A percentile compares a stretch with the other conserved stretches of the same genome.
Evolutionary conservation across 64 coral and sea anemone species (phyloP).

Genomic region (Montipora capricornis): DNA sequence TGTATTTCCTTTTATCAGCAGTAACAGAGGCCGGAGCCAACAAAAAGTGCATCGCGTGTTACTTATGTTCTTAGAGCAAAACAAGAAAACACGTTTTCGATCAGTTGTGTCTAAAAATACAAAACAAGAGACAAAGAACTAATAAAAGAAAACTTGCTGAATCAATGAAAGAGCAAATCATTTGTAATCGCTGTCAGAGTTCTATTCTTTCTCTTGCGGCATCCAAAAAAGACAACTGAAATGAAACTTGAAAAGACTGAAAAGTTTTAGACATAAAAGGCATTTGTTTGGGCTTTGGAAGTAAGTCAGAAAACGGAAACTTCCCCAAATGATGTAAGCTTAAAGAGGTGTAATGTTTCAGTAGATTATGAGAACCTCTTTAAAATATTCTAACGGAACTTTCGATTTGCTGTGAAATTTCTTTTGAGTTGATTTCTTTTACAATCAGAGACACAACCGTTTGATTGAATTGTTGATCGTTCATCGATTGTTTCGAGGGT

Average conservation of each 20-base stretch:
- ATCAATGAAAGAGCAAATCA: constrained; percentile 21
- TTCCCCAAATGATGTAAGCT: not conserved
- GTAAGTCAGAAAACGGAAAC: not conserved
- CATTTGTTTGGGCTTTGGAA: constrained; percentile 23
- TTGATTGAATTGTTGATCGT: not conserved
- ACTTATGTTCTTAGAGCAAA: constrained; percentile 12
- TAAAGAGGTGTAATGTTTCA: not conserved
- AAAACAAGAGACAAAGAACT: constrained; percentile 30
- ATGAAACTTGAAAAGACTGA: not conserved
- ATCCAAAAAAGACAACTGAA: not conserved
- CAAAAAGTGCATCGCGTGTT: constrained; percentile 61
- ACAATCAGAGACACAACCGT: not conserved
- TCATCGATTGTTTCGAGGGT: constrained; percentile 6
- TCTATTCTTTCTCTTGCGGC: constrained; percentile 13
- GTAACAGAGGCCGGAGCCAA: not conserved
- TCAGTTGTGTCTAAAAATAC: constrained; percentile 5
- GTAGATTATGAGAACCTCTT: not conserved
- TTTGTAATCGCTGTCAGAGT: not conserved
- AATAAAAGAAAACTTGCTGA: constrained; percentile 17
- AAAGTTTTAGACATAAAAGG: constrained; percentile 12
- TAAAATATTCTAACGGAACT: not conserved
- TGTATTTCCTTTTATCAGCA: constrained; percentile 1
- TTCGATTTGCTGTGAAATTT: not conserved
- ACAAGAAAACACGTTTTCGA: constrained; percentile 59
- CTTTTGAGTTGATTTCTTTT: not conserved